Conservation (phyloP, 2,888 invertebrate genomes). For the Lumbricus terrestris region DNA sequence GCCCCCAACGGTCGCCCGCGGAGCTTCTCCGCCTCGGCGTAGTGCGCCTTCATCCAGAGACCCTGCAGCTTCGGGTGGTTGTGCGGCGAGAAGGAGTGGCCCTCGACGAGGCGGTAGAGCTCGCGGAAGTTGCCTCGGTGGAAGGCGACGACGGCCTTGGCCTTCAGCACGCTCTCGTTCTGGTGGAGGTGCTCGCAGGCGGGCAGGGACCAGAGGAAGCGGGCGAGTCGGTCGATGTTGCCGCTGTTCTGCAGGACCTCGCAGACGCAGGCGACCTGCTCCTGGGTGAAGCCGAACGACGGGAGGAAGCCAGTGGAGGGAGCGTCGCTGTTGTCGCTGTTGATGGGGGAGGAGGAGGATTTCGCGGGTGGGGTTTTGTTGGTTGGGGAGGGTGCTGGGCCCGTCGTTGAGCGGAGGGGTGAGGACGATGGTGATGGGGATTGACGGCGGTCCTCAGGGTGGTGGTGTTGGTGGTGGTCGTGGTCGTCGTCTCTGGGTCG, state of each 20-base stretch:
- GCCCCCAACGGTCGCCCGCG: slow-evolving; percentile 83
- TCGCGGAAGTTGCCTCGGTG: slow-evolving; percentile 82
- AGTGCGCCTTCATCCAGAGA: slow-evolving; percentile 97
- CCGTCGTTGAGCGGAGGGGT: not conserved
- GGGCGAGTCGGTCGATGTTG: slow-evolving; percentile 89
- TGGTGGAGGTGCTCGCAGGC: slow-evolving; percentile 93
- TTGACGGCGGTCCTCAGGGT: too few species aligned
- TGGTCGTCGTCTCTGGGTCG: too few species aligned
- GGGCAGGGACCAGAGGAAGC: slow-evolving; percentile 94
- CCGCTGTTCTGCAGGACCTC: slow-evolving; percentile 94
- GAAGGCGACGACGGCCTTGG: slow-evolving; percentile 95
- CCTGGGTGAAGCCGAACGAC: slow-evolving; percentile 76
- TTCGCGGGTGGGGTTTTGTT: not conserved
- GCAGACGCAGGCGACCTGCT: slow-evolving; percentile 98
- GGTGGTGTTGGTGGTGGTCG: not conserved
- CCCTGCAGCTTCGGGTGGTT: slow-evolving; percentile 76
- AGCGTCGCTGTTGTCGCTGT: slow-evolving; percentile 23
- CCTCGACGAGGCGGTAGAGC: slow-evolving; percentile 90
- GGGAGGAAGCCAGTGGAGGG: slow-evolving; percentile 22
- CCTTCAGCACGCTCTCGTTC: slow-evolving; percentile 95
- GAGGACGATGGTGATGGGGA: not conserved
- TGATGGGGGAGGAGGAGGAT: too few species aligned
- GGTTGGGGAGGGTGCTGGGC: not conserved
- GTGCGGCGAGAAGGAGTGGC: slow-evolving; percentile 88
- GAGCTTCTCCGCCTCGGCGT: slow-evolving; percentile 94